phyloP scores from a whole-genome alignment of 2,113 vertebrate species.

The Strix uralensis region DNA sequence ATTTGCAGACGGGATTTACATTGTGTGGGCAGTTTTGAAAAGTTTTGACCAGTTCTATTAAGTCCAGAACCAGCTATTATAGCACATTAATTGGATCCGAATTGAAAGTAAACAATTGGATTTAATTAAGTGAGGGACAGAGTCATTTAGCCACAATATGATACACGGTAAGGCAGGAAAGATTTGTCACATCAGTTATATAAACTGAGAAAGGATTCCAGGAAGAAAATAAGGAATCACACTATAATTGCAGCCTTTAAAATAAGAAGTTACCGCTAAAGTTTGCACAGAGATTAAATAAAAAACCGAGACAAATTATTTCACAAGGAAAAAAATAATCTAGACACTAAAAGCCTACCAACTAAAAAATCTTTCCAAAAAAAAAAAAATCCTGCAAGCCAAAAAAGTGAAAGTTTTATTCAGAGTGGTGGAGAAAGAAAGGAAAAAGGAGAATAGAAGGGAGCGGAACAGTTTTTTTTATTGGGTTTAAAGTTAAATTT shows the following conservation, averaged over 20 bases:
- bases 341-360: neutral
- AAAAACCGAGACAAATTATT: neutral
- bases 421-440: neutral
- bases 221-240: neutral
- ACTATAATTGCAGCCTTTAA: neutral
- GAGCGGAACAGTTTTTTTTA: neutral
- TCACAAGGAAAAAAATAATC: neutral
- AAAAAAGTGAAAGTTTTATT: neutral
- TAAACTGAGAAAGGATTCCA: neutral
- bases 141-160: neutral
- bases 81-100: neutral
- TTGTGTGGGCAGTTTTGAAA: conserved; percentile 18
- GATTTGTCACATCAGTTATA: neutral
- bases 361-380: neutral
- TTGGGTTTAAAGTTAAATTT: neutral
- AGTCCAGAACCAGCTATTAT: neutral
- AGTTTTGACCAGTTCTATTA: conserved; percentile 11
- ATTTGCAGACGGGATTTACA: conserved; percentile 40
- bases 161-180: neutral
- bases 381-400: neutral
- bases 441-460: neutral
- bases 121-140: neutral
- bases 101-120: conserved; percentile 15
- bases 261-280: neutral
- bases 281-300: neutral